These are phyloP conservation scores for Trogon melanurus DNA, from an alignment of 2,113 vertebrate genomes.

Conservation along the genomic window DNA sequence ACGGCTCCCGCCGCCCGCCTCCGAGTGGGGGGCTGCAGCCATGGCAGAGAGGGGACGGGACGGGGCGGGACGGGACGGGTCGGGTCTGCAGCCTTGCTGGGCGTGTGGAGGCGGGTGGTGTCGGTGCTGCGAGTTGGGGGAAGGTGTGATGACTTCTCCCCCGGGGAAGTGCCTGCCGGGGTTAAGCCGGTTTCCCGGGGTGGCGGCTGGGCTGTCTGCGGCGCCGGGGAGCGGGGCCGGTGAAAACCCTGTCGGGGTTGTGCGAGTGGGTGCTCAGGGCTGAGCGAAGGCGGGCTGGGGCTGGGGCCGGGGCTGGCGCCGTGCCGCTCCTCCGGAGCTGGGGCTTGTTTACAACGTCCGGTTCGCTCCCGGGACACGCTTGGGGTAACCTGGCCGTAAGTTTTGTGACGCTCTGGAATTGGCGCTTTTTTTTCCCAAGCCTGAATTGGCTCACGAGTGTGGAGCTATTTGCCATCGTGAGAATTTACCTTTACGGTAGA, in stretches of 20 bases:
- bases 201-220: fast-evolving
- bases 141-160: fast-evolving
- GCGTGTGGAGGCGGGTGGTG: fast-evolving
- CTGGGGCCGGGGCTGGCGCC: background rate
- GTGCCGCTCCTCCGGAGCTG: fast-evolving
- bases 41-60: too few species aligned
- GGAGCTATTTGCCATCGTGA: background rate
- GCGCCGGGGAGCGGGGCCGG: fast-evolving
- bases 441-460: background rate
- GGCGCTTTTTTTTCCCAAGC: background rate
- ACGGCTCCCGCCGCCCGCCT: too few species aligned
- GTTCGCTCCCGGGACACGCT: fast-evolving
- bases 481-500: background rate
- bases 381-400: background rate
- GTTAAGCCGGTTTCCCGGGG: fast-evolving
- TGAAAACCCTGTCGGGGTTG: fast-evolving
- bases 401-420: background rate
- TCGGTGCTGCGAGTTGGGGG: fast-evolving
- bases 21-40: too few species aligned
- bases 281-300: fast-evolving
- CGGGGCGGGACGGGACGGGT: fast-evolving
- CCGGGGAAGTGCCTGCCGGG: fast-evolving
- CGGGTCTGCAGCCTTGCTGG: fast-evolving
- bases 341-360: fast-evolving
- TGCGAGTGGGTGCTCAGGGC: fast-evolving